phyloP scores from a whole-genome alignment of 2,113 vertebrate species.

The Rousettus leschenaultii region DNA sequence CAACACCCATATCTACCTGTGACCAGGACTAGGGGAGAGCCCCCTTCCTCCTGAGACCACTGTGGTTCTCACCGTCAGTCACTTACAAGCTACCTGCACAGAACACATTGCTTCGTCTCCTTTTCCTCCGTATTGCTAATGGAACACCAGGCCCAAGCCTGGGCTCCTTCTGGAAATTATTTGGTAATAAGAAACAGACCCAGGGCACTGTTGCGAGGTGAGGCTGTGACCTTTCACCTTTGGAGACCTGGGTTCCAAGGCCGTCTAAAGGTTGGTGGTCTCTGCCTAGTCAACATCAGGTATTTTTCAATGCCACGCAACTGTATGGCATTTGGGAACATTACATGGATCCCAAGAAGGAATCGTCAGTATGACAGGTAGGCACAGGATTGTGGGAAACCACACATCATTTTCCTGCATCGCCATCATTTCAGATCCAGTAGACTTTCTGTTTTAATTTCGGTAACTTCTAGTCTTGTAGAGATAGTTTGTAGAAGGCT shows the following conservation, averaged over 20 bases:
- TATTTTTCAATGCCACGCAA: background rate
- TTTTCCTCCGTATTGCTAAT: background rate
- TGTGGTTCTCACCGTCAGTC: background rate
- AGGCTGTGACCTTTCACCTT: slow-evolving; percentile 61
- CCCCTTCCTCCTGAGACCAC: fast-evolving
- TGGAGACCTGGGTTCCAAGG: slow-evolving; percentile 30
- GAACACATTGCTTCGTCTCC: background rate
- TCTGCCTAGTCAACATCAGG: background rate
- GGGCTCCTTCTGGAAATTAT: slow-evolving; percentile 66
- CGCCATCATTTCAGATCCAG: background rate
- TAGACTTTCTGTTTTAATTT: background rate
- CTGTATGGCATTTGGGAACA: background rate
- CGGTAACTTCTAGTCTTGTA: background rate
- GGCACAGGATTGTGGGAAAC: background rate
- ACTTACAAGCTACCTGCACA: background rate
- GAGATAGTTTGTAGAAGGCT: background rate
- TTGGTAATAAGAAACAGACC: slow-evolving; percentile 67
- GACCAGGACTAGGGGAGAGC: fast-evolving
- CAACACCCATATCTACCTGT: fast-evolving
- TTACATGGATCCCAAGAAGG: background rate
- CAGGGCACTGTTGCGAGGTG: slow-evolving; percentile 30
- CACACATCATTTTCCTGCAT: fast-evolving
- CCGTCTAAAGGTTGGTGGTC: slow-evolving; percentile 69
- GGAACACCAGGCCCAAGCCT: background rate
- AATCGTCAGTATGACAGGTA: fast-evolving